These are phyloP conservation scores for Calypte anna DNA, from an alignment of 2,113 vertebrate species.

Conservation along the genomic window DNA sequence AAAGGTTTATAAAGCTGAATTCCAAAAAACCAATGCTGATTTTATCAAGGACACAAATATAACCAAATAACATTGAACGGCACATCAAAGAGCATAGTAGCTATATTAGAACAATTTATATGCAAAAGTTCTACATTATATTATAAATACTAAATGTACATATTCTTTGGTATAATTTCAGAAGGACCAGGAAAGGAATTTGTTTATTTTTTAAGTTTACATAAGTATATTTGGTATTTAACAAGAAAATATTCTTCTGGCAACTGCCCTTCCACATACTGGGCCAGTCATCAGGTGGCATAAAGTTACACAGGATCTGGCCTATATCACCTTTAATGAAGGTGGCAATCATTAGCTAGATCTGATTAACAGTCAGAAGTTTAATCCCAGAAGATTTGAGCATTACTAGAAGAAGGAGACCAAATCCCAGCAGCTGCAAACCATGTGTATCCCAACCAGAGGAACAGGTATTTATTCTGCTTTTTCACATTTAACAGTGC, in stretches of 20 bases:
- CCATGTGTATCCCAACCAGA: not conserved
- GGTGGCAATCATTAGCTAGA: not conserved
- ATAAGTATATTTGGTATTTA: not conserved
- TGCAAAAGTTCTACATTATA: conserved; percentile 2
- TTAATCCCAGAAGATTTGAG: not conserved
- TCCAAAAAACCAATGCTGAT: not conserved
- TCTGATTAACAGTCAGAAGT: not conserved
- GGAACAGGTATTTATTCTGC: not conserved
- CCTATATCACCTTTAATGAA: not conserved
- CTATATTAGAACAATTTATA: conserved; percentile 50
- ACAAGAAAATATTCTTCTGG: not conserved
- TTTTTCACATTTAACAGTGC: not conserved
- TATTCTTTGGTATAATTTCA: conserved; percentile 32
- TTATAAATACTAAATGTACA: not conserved
- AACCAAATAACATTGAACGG: conserved; percentile 14
- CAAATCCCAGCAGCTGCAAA: not conserved
- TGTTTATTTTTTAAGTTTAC: conserved; percentile 37
- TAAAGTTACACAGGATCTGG: not conserved
- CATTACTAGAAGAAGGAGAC: not conserved
- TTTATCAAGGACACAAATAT: conserved; percentile 49
- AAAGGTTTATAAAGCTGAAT: conserved; percentile 6
- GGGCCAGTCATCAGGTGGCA: not conserved
- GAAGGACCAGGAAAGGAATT: not conserved
- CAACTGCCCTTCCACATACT: not conserved
- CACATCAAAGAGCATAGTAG: conserved; percentile 31